phyloP scores from a whole-genome alignment of 2,797 vertebrate genomes.

The Trematomus bernacchii region DNA sequence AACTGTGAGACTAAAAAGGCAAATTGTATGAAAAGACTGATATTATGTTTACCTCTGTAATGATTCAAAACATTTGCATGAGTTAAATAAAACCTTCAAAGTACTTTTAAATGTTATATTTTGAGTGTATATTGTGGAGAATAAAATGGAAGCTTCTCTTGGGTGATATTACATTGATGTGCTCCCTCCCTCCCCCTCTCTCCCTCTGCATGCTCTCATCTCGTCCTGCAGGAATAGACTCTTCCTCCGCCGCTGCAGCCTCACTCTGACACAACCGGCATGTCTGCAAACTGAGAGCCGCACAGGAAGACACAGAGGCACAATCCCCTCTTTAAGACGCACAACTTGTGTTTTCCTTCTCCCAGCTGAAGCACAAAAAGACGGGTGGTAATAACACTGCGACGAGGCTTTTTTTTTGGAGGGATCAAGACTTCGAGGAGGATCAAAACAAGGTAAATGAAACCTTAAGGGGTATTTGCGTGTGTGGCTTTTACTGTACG shows the following conservation, averaged over 20 bases:
- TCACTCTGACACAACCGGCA: conserved; percentile 72
- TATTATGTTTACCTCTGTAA: not conserved
- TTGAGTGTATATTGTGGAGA: conserved; percentile 13
- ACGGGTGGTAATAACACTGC: conserved; percentile 28
- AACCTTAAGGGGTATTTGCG: conserved; percentile 24
- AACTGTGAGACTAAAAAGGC: not conserved
- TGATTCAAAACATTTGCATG: not conserved
- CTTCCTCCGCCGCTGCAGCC: conserved; percentile 74
- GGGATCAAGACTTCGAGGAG: conserved; percentile 51
- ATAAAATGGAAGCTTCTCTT: not conserved
- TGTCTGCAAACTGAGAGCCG: conserved; percentile 71
- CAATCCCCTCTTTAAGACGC: conserved; percentile 24
- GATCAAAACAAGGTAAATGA: conserved; percentile 74
- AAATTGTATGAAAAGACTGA: not conserved
- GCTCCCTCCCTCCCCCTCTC: conserved; percentile 39
- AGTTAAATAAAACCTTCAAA: not conserved
- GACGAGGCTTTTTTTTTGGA: conserved; percentile 34
- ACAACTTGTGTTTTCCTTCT: conserved; percentile 56
- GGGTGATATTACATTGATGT: conserved; percentile 21
- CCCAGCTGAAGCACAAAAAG: conserved; percentile 26
- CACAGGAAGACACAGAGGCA: conserved; percentile 30
- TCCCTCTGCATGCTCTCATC: conserved; percentile 70
- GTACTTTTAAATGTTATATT: not conserved
- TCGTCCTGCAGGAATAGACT: conserved; percentile 77
- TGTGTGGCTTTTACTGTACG: conserved; percentile 35